Evolutionary conservation across 2,113 vertebrate genomes (phyloP).

Genomic region (Triplophysa rosa): DNA sequence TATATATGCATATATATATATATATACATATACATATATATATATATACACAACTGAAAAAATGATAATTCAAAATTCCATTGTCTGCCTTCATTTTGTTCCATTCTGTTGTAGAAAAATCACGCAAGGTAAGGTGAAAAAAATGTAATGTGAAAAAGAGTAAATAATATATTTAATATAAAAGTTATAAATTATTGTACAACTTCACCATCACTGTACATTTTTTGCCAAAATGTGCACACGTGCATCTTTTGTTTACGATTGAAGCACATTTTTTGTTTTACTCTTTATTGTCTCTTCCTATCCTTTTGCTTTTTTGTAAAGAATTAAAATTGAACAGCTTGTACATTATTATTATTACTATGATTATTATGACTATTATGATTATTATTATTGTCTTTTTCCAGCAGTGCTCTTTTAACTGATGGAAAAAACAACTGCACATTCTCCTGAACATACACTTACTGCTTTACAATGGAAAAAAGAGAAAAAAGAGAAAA

Average conservation of each 20-base stretch:
- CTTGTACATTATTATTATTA: constrained; percentile 70
- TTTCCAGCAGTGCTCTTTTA: constrained; percentile 71
- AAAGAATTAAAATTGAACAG: constrained; percentile 68
- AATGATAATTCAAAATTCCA: constrained; percentile 34
- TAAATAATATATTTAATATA: constrained; percentile 72
- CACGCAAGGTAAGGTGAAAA: constrained; percentile 67
- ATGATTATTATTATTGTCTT: constrained; percentile 55
- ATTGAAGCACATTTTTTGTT: constrained; percentile 65
- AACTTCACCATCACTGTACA: constrained; percentile 76
- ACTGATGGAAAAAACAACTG: constrained; percentile 74
- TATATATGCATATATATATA: constrained; percentile 31
- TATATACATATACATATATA: constrained; percentile 6
- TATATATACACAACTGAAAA: constrained; percentile 27
- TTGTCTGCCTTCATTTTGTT: constrained; percentile 64
- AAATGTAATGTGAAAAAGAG: constrained; percentile 72
- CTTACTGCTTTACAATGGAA: constrained; percentile 72
- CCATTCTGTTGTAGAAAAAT: constrained; percentile 68
- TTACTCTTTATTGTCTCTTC: constrained; percentile 59
- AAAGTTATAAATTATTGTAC: constrained; percentile 73
- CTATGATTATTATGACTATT: constrained; percentile 56
- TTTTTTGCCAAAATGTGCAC: constrained; percentile 76
- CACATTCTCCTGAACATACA: constrained; percentile 78
- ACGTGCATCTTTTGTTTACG: constrained; percentile 75
- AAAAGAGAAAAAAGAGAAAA: constrained; percentile 65
- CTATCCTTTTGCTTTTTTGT: constrained; percentile 69